phyloP scores from a whole-genome alignment of 2,113 vertebrate genomes.

The Mastomys natalensis region DNA sequence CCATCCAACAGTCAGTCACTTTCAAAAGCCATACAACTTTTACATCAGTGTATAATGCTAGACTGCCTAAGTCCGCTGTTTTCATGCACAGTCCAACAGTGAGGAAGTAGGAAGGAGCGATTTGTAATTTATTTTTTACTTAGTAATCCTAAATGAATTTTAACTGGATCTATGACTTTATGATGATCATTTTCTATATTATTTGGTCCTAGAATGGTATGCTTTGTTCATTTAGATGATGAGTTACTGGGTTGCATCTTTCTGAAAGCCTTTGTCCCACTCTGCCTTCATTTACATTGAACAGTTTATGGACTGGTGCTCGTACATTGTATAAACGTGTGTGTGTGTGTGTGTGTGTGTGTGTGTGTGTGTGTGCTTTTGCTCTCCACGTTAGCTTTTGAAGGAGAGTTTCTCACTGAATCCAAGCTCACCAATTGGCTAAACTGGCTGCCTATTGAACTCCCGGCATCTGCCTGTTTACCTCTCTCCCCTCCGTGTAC shows the following conservation, averaged over 20 bases:
- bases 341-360: not conserved
- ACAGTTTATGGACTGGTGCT: not conserved
- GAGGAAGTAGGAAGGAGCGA: not conserved
- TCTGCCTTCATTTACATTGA: slow-evolving; percentile 26
- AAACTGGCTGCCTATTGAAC: not conserved
- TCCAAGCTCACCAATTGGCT: not conserved
- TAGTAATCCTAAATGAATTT: slow-evolving; percentile 53
- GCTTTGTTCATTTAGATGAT: not conserved
- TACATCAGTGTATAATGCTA: slow-evolving; percentile 1
- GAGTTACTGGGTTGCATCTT: slow-evolving; percentile 41
- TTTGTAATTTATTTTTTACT: slow-evolving; percentile 55
- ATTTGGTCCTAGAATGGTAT: not conserved
- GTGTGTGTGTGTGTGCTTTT: not conserved
- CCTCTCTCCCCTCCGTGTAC: no score
- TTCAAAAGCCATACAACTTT: slow-evolving; percentile 58
- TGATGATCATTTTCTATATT: not conserved
- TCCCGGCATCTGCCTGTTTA: not conserved
- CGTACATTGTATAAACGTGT: not conserved
- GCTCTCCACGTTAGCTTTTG: not conserved
- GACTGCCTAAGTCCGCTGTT: not conserved
- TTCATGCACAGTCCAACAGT: not conserved
- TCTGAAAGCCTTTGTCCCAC: slow-evolving; percentile 13
- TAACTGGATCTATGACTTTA: not conserved
- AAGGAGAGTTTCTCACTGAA: no score
- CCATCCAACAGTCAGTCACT: slow-evolving; percentile 33